phyloP scores from a whole-genome alignment of 2,797 vertebrate genomes.

The Odontamblyopus rebecca region DNA sequence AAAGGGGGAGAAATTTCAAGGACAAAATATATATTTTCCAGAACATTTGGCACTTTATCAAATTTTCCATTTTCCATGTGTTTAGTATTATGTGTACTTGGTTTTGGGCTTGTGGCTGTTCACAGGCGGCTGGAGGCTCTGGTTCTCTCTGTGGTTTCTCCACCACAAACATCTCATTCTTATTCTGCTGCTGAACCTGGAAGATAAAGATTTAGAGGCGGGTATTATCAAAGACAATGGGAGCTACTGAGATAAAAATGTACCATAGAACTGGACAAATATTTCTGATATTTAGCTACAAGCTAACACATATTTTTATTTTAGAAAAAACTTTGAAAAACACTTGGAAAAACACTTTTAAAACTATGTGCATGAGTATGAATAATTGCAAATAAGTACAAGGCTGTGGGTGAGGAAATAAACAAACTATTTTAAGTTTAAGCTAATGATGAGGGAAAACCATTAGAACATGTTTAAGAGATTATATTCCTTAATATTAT shows the following conservation, averaged over 20 bases:
- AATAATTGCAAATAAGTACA: too few relatives aligned
- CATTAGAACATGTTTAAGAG: too few relatives aligned
- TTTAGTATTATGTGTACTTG: conserved; percentile 35
- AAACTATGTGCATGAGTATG: too few relatives aligned
- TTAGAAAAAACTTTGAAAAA: background rate
- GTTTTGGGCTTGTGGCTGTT: conserved; percentile 35
- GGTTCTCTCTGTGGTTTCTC: conserved; percentile 47
- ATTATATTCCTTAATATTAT: too few relatives aligned
- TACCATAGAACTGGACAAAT: background rate
- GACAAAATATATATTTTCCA: too few relatives aligned
- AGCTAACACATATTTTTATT: background rate
- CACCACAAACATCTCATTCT: conserved; percentile 76
- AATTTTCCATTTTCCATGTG: too few relatives aligned
- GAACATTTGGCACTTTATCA: too few relatives aligned
- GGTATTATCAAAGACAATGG: background rate
- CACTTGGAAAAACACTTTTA: background rate
- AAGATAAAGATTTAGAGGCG: background rate
- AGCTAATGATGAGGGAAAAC: too few relatives aligned
- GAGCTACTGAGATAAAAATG: background rate
- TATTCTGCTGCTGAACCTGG: conserved; percentile 42
- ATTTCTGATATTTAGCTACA: too few relatives aligned
- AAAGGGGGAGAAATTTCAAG: too few relatives aligned
- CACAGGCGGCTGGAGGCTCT: conserved; percentile 25
- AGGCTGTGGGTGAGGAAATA: too few relatives aligned
- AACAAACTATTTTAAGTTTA: too few relatives aligned